A percentile compares a stretch with the other conserved stretches of the same genome.
Evolutionary conservation across 2,797 vertebrate genomes (phyloP).

Genomic region (Ctenosaura bakeri): DNA sequence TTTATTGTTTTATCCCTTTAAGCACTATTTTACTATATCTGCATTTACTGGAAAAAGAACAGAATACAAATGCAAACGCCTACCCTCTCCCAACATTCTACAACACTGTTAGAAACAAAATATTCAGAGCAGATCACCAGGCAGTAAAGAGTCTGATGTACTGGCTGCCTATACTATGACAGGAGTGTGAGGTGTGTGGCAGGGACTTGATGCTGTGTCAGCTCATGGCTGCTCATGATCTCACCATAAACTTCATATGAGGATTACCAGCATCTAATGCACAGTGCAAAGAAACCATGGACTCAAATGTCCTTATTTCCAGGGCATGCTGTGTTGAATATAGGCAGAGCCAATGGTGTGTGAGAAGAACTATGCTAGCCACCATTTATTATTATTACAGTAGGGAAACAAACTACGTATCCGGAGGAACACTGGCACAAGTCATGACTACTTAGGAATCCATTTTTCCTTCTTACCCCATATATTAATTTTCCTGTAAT

Average conservation of each 20-base stretch:
- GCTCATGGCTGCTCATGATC: not conserved
- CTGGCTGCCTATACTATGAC: too few relatives aligned
- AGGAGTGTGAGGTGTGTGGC: too few relatives aligned
- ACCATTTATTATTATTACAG: not conserved
- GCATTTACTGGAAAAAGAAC: too few relatives aligned
- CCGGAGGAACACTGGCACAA: not conserved
- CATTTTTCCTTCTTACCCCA: not conserved
- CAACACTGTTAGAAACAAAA: not conserved
- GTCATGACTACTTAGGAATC: not conserved
- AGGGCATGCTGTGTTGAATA: not conserved
- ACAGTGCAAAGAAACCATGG: not conserved
- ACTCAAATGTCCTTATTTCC: not conserved
- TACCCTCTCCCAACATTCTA: too few relatives aligned
- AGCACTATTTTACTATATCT: not conserved
- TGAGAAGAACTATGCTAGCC: not conserved
- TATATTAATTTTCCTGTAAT: not conserved
- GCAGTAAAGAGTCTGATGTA: too few relatives aligned
- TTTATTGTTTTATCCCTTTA: too few relatives aligned
- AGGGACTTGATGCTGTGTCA: too few relatives aligned
- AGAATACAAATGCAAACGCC: too few relatives aligned
- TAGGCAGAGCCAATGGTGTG: not conserved
- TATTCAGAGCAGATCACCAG: too few relatives aligned
- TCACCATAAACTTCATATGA: not conserved
- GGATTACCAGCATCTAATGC: not conserved
- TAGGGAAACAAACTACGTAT: constrained; percentile 21